phyloP scores from a whole-genome alignment of 2,888 invertebrate genomes.

The Gibbula magus region DNA sequence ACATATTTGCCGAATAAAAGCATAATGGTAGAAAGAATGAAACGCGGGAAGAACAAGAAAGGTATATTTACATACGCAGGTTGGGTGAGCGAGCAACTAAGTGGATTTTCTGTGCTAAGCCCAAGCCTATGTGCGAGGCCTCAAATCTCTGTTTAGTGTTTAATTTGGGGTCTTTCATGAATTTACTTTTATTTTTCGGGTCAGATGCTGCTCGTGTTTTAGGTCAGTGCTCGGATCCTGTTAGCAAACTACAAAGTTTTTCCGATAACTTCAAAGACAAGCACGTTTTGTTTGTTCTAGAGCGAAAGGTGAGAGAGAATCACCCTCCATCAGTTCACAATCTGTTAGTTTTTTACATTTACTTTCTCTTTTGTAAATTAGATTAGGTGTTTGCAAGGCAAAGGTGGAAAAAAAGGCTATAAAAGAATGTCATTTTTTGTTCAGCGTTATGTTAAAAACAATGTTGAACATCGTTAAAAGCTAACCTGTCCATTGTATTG shows the following conservation, averaged over 20 bases:
- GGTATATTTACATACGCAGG: conserved; percentile 30
- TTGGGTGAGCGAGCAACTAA: conserved; percentile 27
- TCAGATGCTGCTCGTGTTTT: conserved; percentile 27
- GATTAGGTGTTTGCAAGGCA: not conserved
- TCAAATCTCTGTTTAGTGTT: conserved; percentile 33
- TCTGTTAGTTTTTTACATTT: conserved; percentile 12
- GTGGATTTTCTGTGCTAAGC: conserved; percentile 34
- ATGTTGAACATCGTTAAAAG: no score
- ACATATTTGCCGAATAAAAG: conserved; percentile 24
- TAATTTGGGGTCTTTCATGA: conserved; percentile 34
- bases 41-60: not conserved
- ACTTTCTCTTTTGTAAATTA: conserved; percentile 12
- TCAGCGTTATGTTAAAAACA: no score
- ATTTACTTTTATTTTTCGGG: conserved; percentile 32
- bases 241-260: conserved; percentile 26
- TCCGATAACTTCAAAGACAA: conserved; percentile 23
- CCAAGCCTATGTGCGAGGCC: conserved; percentile 23
- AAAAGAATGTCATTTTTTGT: no score
- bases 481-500: not conserved
- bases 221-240: conserved; percentile 9
- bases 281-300: not conserved
- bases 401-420: no score
- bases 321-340: not conserved
- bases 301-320: not conserved
- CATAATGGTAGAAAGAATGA: conserved; percentile 19